Base-by-base conservation (phyloP, 2,797 vertebrate genomes). In the Anguilla marmorata region DNA sequence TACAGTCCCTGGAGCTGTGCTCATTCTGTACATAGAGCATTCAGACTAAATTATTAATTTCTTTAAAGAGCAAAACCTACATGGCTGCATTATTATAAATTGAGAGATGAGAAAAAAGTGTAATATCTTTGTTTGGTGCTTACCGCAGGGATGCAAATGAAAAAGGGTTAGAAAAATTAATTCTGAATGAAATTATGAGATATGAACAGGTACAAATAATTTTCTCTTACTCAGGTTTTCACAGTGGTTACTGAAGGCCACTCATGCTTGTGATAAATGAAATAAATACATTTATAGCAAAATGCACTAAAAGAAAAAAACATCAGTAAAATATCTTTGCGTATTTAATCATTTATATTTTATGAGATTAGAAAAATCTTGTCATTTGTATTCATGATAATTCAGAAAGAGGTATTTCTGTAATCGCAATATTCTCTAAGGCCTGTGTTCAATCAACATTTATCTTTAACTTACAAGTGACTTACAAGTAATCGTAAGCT, bases 1-100 rank as follows among this genome's bases (percentile, higher is more conserved):
- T 30, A 27, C 69, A 72, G 74, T 37, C 74, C 74, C 74, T 76
- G 74, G 74, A 76, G 74, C 63, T 11, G n/a, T 76, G 33, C 33
- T 37, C 74, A 41, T 41, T 30, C 69, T 30, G 5, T 41, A 37
- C 74, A 37, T 37, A 76, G 6, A 76, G 37, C 33, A 76, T 27
- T 33, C 74, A 1, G 19, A 41, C 21, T 37, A 76, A 76, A 76
- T 76, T 76, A 76, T 37, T 41, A 0, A 76, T 76, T 37, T n/a
- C 11, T 76, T 41, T 76, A 76, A 76, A 76, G 74, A 21, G 30
- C 12, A 37, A 5, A 19, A 4, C 12, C 14, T 21, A 2, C 74
- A 76, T n/a, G 3, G 5, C 33, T 19, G 16, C 74, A 76, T 76
- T 41, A 37, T 41, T 76, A 41, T 41, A 76, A 52, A 37, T 12